Base-by-base conservation (phyloP, 2,888 invertebrate genomes). In the Criorhina ranunculi region DNA sequence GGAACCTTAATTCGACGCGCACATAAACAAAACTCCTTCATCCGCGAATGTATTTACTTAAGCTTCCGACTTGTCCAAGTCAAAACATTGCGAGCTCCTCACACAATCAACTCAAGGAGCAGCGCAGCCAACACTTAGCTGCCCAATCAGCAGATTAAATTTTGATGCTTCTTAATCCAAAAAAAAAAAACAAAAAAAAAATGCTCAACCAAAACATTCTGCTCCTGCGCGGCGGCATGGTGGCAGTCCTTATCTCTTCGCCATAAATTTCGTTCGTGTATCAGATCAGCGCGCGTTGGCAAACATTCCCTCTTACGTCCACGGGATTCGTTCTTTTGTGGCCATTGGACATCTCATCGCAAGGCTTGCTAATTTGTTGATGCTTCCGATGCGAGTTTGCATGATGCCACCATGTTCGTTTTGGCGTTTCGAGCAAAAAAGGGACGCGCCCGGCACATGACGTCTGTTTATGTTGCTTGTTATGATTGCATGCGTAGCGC, bases 401-500 rank as follows among this genome's bases (percentile, higher is more conserved):
- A 80, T 85, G 85, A 85, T 85, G 80, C 85, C 85, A 85, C 80
- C 80, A 80, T 85, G 80, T 83, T 80, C 85, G 81, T 55, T 76
- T 76, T 81, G 51, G 75, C 70, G 64, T 73, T 79, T 69, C 37
- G 46, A n/a, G 9, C 15, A 53, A 51, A 31, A 55, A 31, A 17
- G 37, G 42, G 44, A 17, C 62, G 69, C 83, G 51, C 69, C 64
- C 78, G 69, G 72, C 72, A 72, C 80, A 80, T 80, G 76, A 80
- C 70, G 80, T 80, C 76, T 85, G 85, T 66, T 85, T 66, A 59
- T 70, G 64, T 60, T 76, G 75, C 70, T 70, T 75, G 62, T 64
- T 80, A 59, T 85, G 75, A 76, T 80, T 80, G 85, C 85, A 85
- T 85, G 80, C 80, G 85, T 76, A 80, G 85, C 70, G 69, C 80